phyloP scores from a whole-genome alignment of 2,797 vertebrate species.

The Ispidina picta region DNA sequence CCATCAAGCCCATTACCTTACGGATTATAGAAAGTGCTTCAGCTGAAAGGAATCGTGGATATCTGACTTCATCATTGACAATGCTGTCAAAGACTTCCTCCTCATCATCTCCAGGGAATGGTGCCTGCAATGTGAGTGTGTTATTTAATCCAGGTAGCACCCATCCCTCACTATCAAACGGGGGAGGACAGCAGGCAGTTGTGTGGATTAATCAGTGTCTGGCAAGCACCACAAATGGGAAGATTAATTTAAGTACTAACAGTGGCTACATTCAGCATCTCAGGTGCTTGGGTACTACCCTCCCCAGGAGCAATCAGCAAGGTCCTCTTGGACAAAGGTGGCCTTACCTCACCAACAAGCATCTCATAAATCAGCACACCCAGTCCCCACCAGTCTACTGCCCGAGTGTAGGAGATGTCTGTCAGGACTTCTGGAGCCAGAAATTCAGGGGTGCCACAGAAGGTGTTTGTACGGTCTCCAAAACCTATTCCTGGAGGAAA shows the following conservation, averaged over 20 bases:
- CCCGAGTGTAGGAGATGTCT: conserved; percentile 89
- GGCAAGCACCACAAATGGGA: background rate
- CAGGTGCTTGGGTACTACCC: background rate
- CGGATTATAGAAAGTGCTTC: conserved; percentile 86
- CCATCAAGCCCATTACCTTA: conserved; percentile 79
- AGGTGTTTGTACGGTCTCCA: conserved; percentile 91
- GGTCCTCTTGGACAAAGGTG: background rate
- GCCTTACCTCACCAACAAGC: conserved; percentile 93
- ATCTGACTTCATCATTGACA: conserved; percentile 88
- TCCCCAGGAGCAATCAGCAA: background rate
- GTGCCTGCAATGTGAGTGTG: conserved; percentile 79
- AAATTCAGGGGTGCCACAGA: conserved; percentile 96
- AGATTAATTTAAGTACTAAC: background rate
- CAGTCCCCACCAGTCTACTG: conserved; percentile 97
- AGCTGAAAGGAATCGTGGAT: conserved; percentile 86
- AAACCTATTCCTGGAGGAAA: conserved; percentile 87
- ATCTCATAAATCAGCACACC: conserved; percentile 96
- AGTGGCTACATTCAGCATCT: background rate
- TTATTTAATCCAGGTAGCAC: conserved; percentile 7
- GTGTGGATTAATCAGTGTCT: background rate
- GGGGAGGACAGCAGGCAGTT: background rate
- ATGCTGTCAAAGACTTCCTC: conserved; percentile 98
- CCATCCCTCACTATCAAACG: background rate
- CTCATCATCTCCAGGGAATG: conserved; percentile 94
- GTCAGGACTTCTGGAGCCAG: conserved; percentile 95